Percentiles rank a stretch among this genome's conserved stretches.
Evolutionary conservation across 2,888 invertebrate genomes (phyloP).

Genomic region (Paralinhomoeus sp.): DNA sequence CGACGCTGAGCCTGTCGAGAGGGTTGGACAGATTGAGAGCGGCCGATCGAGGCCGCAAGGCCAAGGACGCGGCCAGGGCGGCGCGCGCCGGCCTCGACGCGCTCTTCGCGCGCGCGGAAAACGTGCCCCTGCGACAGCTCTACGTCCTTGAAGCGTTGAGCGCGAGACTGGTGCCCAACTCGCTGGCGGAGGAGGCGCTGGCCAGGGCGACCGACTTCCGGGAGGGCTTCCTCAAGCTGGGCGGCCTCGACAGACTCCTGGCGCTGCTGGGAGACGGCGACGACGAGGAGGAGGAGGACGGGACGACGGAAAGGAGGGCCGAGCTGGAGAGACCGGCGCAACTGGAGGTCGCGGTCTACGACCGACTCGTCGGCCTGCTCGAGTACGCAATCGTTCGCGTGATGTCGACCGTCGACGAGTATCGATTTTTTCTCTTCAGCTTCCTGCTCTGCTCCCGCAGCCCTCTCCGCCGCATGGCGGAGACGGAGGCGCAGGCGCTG

Average conservation of each 20-base stretch:
- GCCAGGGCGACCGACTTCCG: slow-evolving; percentile 25
- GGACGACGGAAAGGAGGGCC: too few species aligned
- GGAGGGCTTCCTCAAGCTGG: slow-evolving; percentile 29
- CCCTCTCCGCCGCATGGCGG: slow-evolving; percentile 2
- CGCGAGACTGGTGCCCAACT: slow-evolving; percentile 29
- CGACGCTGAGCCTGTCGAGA: too few species aligned
- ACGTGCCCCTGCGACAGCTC: slow-evolving; percentile 29
- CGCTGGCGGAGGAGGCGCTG: slow-evolving; percentile 21
- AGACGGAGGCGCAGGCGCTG: background rate
- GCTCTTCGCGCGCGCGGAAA: slow-evolving; percentile 14
- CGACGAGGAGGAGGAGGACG: too few species aligned
- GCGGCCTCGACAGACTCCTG: slow-evolving; percentile 22
- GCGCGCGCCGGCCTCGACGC: too few species aligned
- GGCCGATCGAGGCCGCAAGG: too few species aligned
- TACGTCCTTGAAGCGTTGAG: slow-evolving; percentile 32
- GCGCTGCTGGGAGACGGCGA: slow-evolving; percentile 3
- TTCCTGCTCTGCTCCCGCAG: slow-evolving; percentile 28
- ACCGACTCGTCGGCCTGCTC: too few species aligned
- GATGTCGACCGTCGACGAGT: too few species aligned
- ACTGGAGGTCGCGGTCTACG: too few species aligned
- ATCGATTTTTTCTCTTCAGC: slow-evolving; percentile 23
- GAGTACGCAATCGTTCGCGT: too few species aligned
- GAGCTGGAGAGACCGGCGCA: too few species aligned
- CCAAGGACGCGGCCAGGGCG: too few species aligned
- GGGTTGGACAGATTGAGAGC: too few species aligned